Conservation (phyloP, 2,888 invertebrate species). For the Heliconius cydno region DNA sequence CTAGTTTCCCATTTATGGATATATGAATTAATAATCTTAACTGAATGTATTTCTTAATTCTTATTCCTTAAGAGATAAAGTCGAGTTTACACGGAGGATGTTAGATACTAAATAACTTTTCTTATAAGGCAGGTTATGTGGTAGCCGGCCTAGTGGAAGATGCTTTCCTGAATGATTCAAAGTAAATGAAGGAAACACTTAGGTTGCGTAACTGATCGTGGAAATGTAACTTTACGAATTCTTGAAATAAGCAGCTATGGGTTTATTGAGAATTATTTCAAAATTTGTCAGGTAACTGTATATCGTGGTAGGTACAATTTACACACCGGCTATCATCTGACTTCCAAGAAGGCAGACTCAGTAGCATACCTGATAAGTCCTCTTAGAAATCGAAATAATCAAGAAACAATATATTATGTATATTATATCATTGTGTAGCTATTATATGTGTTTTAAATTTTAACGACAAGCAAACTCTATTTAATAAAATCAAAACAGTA, state of each 20-base stretch:
- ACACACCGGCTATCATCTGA: not conserved
- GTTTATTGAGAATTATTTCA: slow-evolving; percentile 31
- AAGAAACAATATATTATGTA: not conserved
- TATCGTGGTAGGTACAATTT: not conserved
- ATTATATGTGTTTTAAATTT: not conserved
- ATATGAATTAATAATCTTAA: slow-evolving; percentile 64
- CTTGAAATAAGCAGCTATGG: slow-evolving; percentile 26
- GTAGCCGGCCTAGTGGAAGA: slow-evolving; percentile 43
- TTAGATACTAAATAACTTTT: slow-evolving; percentile 41
- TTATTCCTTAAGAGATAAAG: slow-evolving; percentile 46
- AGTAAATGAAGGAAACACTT: slow-evolving; percentile 44
- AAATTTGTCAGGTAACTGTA: slow-evolving; percentile 17
- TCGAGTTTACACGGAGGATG: slow-evolving; percentile 44
- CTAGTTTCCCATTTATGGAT: slow-evolving; percentile 64
- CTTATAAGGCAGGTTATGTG: slow-evolving; percentile 47
- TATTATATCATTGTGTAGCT: not conserved
- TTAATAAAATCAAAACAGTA: not conserved
- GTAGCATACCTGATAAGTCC: not conserved
- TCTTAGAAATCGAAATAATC: not conserved
- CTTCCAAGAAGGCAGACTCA: not conserved
- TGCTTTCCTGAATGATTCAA: slow-evolving; percentile 47
- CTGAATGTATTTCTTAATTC: slow-evolving; percentile 46
- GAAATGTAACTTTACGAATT: slow-evolving; percentile 30
- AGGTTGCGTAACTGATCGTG: slow-evolving; percentile 30
- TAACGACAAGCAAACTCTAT: not conserved